Conservation (phyloP, 2,113 vertebrate species). For the Elaphurus davidianus region DNA sequence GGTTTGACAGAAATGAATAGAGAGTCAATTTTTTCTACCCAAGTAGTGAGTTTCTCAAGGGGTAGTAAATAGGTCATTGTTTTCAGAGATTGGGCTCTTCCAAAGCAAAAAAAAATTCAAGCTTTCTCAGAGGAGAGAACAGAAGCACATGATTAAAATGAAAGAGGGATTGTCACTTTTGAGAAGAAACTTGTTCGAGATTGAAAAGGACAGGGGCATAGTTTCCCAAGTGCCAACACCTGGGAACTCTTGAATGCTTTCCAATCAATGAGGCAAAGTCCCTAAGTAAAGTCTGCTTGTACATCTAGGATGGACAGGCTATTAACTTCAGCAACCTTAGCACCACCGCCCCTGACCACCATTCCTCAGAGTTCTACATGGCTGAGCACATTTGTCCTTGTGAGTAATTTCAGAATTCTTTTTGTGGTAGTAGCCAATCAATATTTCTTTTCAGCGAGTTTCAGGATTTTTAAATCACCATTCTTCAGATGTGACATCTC, state of each 20-base stretch:
- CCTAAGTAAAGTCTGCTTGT: background rate
- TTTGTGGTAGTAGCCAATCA: background rate
- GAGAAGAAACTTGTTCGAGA: background rate
- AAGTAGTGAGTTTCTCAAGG: background rate
- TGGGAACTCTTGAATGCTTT: background rate
- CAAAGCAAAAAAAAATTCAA: background rate
- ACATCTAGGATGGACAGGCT: no score
- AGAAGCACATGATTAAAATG: background rate
- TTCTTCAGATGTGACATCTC: background rate
- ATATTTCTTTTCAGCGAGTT: background rate
- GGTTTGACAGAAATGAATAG: background rate
- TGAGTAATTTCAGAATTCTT: background rate
- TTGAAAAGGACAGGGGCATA: background rate
- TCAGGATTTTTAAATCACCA: constrained; percentile 16
- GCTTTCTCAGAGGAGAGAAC: background rate
- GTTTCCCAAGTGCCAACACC: background rate
- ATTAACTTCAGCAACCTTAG: background rate
- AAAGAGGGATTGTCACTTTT: background rate
- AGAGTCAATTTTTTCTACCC: background rate
- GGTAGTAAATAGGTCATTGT: background rate
- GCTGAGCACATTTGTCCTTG: background rate
- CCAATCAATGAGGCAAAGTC: background rate
- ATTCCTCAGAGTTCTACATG: background rate
- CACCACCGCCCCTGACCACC: fast-evolving
- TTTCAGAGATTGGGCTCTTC: background rate